phyloP scores from a whole-genome alignment of 37 sponge, comb jelly and placozoan genomes.

The Halisarca cf. caerulea region DNA sequence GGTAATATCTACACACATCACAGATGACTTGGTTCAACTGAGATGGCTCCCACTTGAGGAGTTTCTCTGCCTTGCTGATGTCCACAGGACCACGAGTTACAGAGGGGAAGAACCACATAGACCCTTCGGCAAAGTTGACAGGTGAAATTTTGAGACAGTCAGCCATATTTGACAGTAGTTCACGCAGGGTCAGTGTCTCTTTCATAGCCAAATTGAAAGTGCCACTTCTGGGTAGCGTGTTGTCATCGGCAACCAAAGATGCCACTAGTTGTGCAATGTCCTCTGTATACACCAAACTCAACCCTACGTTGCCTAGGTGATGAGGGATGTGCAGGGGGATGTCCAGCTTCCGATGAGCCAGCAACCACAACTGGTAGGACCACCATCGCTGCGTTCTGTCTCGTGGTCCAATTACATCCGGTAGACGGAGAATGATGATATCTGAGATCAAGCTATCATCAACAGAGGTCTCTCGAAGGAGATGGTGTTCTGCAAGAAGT shows the following conservation, averaged over 20 bases:
- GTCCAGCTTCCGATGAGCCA: slow-evolving; percentile 15
- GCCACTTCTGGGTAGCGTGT: background rate
- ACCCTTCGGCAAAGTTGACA: slow-evolving; percentile 4
- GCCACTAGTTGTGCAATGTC: slow-evolving; percentile 38
- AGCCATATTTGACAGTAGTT: slow-evolving; percentile 26
- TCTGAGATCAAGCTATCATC: background rate
- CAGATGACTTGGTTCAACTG: slow-evolving; percentile 22
- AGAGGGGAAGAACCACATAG: slow-evolving; percentile 29
- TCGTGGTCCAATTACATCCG: slow-evolving; percentile 61
- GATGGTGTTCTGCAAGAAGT: slow-evolving; percentile 32
- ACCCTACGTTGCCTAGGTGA: background rate
- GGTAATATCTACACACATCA: slow-evolving; percentile 17
- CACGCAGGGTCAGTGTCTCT: slow-evolving; percentile 27
- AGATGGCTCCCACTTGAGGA: slow-evolving; percentile 41
- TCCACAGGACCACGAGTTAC: slow-evolving; percentile 45
- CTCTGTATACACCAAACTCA: slow-evolving; percentile 41
- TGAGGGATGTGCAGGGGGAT: slow-evolving; percentile 28
- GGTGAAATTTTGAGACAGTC: background rate
- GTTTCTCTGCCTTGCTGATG: slow-evolving; percentile 12
- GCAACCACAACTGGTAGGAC: slow-evolving; percentile 41
- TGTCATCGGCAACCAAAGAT: background rate
- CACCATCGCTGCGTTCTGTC: slow-evolving; percentile 50
- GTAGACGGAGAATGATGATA: slow-evolving; percentile 34
- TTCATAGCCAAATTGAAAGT: slow-evolving; percentile 34
- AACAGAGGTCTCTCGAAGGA: background rate